Evolutionary conservation across 2,888 invertebrate genomes (phyloP), one percentile per base, ranked within the genome.

Genomic region (Ochlodes sylvanus): DNA sequence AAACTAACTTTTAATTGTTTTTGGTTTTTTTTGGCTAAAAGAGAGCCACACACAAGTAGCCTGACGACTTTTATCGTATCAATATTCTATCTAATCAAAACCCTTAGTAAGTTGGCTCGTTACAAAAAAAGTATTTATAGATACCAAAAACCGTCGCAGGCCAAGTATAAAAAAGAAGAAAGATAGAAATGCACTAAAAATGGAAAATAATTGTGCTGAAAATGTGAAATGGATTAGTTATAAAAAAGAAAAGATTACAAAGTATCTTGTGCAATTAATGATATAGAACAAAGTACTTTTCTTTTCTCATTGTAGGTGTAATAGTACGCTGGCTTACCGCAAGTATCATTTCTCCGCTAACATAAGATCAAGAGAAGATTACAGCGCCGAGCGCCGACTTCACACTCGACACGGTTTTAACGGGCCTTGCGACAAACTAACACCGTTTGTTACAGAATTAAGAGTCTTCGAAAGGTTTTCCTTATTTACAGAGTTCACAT

Each of bases 341-440:
- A 10, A 50, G 34, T 34, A 50, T 10, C 32, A 34, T 55, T 55
- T 61, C 44, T 34, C 50, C n/a, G 50, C 47, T 61, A 61, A 63
- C 63, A 42, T 17, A 63, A 63, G 63, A 54, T 63, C 21, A 63
- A 50, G 50, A 34, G 55, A 55, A 47, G 63, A 64, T 64, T 64
- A 64, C 63, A 47, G 17, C 19, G 32, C n/a, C 14, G 19, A 56
- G 63, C 63, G 34, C 32, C 56, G 42, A 34, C 63, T 64, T 47
- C 42, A 56, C 63, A 56, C 32, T 47, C 63, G 63, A 56, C 63
- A 64, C 9, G 21, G 63, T 47, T 55, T 32, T 47, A 47, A 64
- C 44, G 55, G 56, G 63, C 41, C 56, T 27, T 32, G 56, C 55
- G 55, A 56, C 55, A 34, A 55, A 32, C 32, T 55, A 55, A 55